Percentiles rank a stretch among this genome's conserved stretches.
phyloP scores from a whole-genome alignment of 2,113 vertebrate genomes.

The Leptobrachium ailaonicum region DNA sequence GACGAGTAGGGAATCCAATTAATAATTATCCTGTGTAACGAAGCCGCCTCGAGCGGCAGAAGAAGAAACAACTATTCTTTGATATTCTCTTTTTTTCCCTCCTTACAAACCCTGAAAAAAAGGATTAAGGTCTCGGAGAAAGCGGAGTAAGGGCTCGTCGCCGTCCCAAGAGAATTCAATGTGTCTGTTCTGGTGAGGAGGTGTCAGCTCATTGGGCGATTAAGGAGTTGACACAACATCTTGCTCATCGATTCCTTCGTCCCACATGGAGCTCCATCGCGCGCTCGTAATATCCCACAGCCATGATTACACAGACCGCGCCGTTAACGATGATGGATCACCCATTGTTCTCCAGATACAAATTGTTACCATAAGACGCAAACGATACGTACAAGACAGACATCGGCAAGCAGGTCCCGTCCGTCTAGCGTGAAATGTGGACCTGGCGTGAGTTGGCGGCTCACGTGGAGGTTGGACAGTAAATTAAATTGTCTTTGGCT shows the following conservation, averaged over 20 bases:
- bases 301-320: not conserved
- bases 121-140: not conserved
- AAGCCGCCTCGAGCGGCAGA: not conserved
- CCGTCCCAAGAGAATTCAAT: not conserved
- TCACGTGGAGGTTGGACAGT: not conserved
- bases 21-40: not conserved
- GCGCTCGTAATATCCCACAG: slow-evolving; percentile 1
- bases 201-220: not conserved
- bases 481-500: slow-evolving; percentile 18
- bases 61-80: slow-evolving; percentile 3
- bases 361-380: not conserved
- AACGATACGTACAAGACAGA: too few relatives aligned
- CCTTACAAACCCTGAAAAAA: not conserved
- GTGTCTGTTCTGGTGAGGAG: not conserved
- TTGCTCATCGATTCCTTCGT: slow-evolving; percentile 7
- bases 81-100: not conserved
- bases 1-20: not conserved
- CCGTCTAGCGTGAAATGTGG: not conserved
- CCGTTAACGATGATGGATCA: slow-evolving; percentile 7
- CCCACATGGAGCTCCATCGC: not conserved
- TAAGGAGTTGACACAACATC: slow-evolving; percentile 3
- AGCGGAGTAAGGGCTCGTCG: not conserved
- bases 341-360: not conserved
- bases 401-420: not conserved
- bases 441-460: not conserved